Evolutionary conservation across 2,797 vertebrate species (phyloP), one percentile per base, ranked within the genome.

Genomic region (Takifugu ocellatus): DNA sequence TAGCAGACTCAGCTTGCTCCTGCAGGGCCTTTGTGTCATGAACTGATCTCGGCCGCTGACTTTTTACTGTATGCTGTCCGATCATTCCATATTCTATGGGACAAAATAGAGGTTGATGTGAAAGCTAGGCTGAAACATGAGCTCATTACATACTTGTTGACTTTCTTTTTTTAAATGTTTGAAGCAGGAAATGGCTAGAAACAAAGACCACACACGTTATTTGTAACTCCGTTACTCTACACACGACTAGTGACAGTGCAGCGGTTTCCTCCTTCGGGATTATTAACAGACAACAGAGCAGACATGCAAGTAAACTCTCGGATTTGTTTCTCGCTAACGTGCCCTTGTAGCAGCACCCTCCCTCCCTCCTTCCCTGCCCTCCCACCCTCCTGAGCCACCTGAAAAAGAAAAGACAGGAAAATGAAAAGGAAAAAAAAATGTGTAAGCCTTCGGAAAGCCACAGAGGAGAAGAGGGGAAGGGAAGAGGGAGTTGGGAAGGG

Each of bases 41-140:
- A 96, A 99, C 97, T 98, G 97, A 99, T 97, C 97, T 95, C 93
- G 97, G 96, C 93, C 96, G 97, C 95, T 99, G 97, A 96, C 96
- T 99, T 99, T 99, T 99, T 96, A 99, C 95, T 93, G 97, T 99
- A 96, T 98, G 96, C 94, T 99, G 96, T 95, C 95, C 96, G 93
- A 99, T 99, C 97, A 99, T 97, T 98, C 96, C 97, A 98, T 97
- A 99, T 97, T 99, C 97, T 99, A 98, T 80, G 96, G 96, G 96
- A 98, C 95, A 99, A 93, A 99, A 98, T 98, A 99, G 94, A 99
- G 96, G 94, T 97, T 96, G 91, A 97, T 85, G 86, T 98, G 94
- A 98, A 97, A 96, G 93, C 95, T 97, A 90, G 79, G 73, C 80
- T 90, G 87, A 84, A 75, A 90, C 89, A 92, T 75, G 85, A 78